Conservation (phyloP, 2,797 vertebrate species). For the Hippocampus kuda region DNA sequence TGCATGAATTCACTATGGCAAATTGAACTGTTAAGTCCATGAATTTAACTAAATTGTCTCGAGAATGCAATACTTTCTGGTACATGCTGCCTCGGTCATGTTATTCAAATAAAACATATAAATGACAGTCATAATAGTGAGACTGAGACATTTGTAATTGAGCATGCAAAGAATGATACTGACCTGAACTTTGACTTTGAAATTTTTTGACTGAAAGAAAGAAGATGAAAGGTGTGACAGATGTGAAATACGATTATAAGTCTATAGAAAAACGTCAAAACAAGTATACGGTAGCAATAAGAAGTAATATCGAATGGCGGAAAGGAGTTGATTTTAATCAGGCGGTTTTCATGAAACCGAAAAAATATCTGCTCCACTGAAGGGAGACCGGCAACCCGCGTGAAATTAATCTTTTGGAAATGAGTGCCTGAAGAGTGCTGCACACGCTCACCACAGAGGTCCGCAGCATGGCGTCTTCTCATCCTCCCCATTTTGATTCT, state of each 20-base stretch:
- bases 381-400: not conserved
- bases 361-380: not conserved
- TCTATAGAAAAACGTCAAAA: not conserved
- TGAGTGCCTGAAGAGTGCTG: slow-evolving; percentile 13
- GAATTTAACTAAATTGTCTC: slow-evolving; percentile 22
- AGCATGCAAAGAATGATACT: slow-evolving; percentile 60
- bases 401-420: slow-evolving; percentile 3
- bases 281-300: not conserved
- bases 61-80: slow-evolving; percentile 21
- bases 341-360: not conserved
- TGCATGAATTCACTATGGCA: slow-evolving; percentile 17
- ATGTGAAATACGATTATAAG: not conserved
- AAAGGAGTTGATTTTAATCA: not conserved
- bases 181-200: slow-evolving; percentile 99
- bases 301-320: not conserved
- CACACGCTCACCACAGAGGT: slow-evolving; percentile 78
- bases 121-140: not conserved
- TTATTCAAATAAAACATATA: not conserved
- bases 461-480: slow-evolving; percentile 82
- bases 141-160: slow-evolving; percentile 5
- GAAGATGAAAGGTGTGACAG: slow-evolving; percentile 24
- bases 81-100: not conserved
- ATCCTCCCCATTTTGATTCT: slow-evolving; percentile 83
- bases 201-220: slow-evolving; percentile 88
- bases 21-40: slow-evolving; percentile 44